phyloP scores from a whole-genome alignment of 2,888 invertebrate genomes.

The Bombyx huttoni region DNA sequence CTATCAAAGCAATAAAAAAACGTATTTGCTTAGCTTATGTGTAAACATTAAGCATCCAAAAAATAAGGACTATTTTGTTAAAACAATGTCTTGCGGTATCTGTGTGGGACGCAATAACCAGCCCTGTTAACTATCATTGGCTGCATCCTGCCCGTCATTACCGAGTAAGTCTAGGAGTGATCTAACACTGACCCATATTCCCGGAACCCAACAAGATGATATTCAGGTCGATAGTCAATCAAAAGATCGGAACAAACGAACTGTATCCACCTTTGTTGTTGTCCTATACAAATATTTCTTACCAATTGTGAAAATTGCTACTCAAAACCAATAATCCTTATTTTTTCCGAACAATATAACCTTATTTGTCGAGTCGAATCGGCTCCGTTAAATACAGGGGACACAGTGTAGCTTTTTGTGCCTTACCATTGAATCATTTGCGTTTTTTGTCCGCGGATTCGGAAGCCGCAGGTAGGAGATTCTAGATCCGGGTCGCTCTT shows the following conservation, averaged over 20 bases:
- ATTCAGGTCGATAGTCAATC: conserved; percentile 51
- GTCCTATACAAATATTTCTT: conserved; percentile 1
- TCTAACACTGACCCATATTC: conserved; percentile 59
- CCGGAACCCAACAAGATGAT: conserved; percentile 21
- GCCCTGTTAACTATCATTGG: conserved; percentile 35
- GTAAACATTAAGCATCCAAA: too few relatives aligned
- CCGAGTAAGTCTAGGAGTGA: conserved; percentile 20
- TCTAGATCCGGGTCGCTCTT: conserved; percentile 62
- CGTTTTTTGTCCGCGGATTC: conserved; percentile 59
- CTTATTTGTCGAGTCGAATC: conserved; percentile 57
- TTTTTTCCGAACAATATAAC: conserved; percentile 59
- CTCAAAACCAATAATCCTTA: conserved; percentile 43
- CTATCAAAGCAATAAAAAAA: too few relatives aligned
- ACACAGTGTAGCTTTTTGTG: conserved; percentile 55
- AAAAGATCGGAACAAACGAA: conserved; percentile 28
- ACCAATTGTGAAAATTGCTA: conserved; percentile 4
- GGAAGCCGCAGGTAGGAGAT: conserved; percentile 69
- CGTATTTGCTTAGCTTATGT: too few relatives aligned
- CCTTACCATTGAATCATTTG: conserved; percentile 54
- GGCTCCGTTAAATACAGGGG: conserved; percentile 59
- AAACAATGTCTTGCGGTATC: background rate
- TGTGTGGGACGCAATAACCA: conserved; percentile 20
- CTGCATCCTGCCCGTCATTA: conserved; percentile 46
- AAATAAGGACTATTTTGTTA: too few relatives aligned
- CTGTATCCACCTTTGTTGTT: conserved; percentile 19